phyloP scores from a whole-genome alignment of 2,888 invertebrate genomes.

The Lepidonotus clava region DNA sequence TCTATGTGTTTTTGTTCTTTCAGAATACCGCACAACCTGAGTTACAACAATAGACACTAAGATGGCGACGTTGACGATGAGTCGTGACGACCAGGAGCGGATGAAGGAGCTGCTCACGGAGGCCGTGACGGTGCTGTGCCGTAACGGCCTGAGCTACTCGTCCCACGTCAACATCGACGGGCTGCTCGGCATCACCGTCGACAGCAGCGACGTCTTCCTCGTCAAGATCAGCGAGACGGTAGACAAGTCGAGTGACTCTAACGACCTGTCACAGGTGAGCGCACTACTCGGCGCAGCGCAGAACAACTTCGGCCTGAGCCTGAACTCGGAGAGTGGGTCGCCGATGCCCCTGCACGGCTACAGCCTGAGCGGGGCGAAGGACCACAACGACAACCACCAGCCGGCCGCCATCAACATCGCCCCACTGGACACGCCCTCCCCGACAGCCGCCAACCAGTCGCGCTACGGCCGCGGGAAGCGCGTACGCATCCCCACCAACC shows the following conservation, averaged over 20 bases:
- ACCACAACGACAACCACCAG: conserved; percentile 21
- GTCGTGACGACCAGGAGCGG: conserved; percentile 26
- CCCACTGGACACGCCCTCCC: neutral
- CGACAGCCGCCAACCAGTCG: neutral
- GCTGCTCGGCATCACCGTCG: conserved; percentile 41
- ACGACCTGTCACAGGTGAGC: neutral
- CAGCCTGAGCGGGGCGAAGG: neutral
- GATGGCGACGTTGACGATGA: conserved; percentile 24
- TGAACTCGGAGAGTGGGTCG: neutral
- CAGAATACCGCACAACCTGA: no score
- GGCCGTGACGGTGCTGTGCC: conserved; percentile 31
- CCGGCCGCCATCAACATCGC: conserved; percentile 29
- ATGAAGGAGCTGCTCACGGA: conserved; percentile 5
- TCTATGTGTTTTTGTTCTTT: no score
- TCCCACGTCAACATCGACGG: conserved; percentile 17
- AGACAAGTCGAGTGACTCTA: neutral
- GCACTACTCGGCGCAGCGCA: conserved; percentile 18
- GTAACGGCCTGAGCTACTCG: neutral
- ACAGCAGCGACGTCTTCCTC: conserved; percentile 40
- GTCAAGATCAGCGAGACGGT: conserved; percentile 41
- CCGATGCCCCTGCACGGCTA: neutral
- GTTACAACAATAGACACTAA: no score
- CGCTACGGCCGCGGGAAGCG: neutral
- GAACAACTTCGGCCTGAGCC: neutral
- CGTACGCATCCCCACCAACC: neutral